Percentiles rank a stretch among this genome's conserved stretches.
Evolutionary conservation across 92 coral and sea anemone species (phyloP).

Genomic region (Porites evermanni): DNA sequence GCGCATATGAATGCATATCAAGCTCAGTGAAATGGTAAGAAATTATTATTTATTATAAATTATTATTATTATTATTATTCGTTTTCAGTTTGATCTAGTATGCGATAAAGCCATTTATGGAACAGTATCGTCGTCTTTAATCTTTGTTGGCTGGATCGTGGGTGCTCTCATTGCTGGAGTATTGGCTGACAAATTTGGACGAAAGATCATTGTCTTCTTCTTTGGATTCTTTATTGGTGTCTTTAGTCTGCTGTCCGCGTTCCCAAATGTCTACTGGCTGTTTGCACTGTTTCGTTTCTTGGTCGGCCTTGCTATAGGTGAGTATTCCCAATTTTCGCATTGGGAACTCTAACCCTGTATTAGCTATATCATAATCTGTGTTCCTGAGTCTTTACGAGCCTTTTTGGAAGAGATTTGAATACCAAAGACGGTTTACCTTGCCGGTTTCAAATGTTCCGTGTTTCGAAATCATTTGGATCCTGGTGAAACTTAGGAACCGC

Average conservation of each 20-base stretch:
- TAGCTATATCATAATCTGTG: too few relatives aligned
- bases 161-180: slow-evolving; percentile 39
- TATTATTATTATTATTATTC: not conserved
- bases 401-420: too few relatives aligned
- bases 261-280: slow-evolving; percentile 55
- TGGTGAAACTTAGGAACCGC: too few relatives aligned
- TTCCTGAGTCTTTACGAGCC: too few relatives aligned
- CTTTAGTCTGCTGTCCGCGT: slow-evolving; percentile 38
- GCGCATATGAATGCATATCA: too few relatives aligned
- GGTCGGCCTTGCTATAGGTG: slow-evolving; percentile 50
- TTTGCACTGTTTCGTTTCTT: slow-evolving; percentile 52
- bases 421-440: too few relatives aligned
- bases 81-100: slow-evolving; percentile 62
- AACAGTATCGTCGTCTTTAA: slow-evolving; percentile 45
- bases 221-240: slow-evolving; percentile 28
- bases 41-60: too few relatives aligned
- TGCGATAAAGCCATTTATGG: slow-evolving; percentile 60
- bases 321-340: not conserved
- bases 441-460: too few relatives aligned
- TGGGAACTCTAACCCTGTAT: too few relatives aligned
- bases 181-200: slow-evolving; percentile 57
- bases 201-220: slow-evolving; percentile 43
- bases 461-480: too few relatives aligned
- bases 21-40: too few relatives aligned
- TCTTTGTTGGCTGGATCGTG: slow-evolving; percentile 42